These are phyloP conservation scores for Cryptophagus acutangulus DNA, from an alignment of 2,888 invertebrate genomes.

Conservation along the genomic window DNA sequence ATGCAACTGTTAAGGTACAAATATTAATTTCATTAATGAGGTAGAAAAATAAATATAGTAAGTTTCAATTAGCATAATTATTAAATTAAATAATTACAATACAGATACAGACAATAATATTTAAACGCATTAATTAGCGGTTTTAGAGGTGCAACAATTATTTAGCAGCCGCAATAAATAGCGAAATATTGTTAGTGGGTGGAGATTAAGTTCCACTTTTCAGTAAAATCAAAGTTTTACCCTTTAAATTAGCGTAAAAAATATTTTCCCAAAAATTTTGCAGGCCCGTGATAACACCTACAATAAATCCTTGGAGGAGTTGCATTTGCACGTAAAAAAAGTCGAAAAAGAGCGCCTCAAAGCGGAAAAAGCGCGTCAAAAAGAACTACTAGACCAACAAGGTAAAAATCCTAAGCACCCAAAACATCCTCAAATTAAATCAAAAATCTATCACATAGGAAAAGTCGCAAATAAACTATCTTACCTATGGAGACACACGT, in stretches of 20 bases:
- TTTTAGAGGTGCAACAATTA: no score
- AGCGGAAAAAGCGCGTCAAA: conserved; percentile 15
- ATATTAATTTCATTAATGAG: not conserved
- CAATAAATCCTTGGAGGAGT: conserved; percentile 42
- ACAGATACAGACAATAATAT: no score
- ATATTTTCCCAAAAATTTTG: not conserved
- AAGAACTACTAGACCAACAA: conserved; percentile 18
- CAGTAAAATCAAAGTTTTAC: no score
- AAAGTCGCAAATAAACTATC: not conserved
- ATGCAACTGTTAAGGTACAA: conserved; percentile 35
- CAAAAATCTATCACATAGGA: not conserved
- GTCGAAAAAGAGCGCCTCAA: conserved; percentile 17
- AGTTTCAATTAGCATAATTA: no score
- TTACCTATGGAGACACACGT: conserved; percentile 67
- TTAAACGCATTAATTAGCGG: no score
- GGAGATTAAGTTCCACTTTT: no score
- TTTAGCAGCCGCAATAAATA: no score
- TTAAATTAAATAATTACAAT: no score
- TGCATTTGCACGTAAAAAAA: conserved; percentile 18
- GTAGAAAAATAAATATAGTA: no score
- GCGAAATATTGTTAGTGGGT: no score
- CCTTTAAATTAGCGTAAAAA: no score
- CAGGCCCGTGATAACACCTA: conserved; percentile 12
- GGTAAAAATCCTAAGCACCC: conserved; percentile 9
- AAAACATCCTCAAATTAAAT: not conserved